Evolutionary conservation across 2,113 vertebrate genomes (phyloP).

Genomic region (Pao palembangensis): DNA sequence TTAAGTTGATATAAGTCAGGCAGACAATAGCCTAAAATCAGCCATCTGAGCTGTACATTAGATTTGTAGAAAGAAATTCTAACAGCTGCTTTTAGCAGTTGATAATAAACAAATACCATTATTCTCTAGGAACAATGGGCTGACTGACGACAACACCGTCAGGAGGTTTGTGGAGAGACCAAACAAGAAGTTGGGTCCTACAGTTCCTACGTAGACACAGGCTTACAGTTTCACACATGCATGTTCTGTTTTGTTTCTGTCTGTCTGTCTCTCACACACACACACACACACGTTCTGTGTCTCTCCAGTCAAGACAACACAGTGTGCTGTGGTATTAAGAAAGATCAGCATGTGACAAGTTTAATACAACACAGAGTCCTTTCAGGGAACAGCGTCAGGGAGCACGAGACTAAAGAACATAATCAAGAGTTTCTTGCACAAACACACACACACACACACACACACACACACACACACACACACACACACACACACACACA

Average conservation of each 20-base stretch:
- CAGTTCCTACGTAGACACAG: slow-evolving; percentile 23
- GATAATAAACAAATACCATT: slow-evolving; percentile 47
- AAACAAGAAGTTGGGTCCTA: slow-evolving; percentile 55
- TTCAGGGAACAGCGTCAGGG: slow-evolving; percentile 14
- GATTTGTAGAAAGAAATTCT: too few species aligned
- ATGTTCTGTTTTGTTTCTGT: neutral
- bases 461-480: neutral
- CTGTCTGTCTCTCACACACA: neutral
- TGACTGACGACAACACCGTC: slow-evolving; percentile 46
- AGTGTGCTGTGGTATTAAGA: slow-evolving; percentile 26
- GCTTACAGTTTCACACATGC: slow-evolving; percentile 29
- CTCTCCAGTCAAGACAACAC: slow-evolving; percentile 50
- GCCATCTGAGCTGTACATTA: too few species aligned
- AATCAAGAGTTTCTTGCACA: slow-evolving; percentile 16
- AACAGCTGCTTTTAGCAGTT: neutral
- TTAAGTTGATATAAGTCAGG: too few species aligned
- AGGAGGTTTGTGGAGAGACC: slow-evolving; percentile 45
- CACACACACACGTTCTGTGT: slow-evolving; percentile 17
- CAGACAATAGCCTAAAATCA: too few species aligned
- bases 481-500: slow-evolving; percentile 10
- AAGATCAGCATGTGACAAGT: slow-evolving; percentile 41
- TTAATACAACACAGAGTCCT: slow-evolving; percentile 17
- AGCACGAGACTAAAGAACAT: slow-evolving; percentile 48
- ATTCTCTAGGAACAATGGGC: slow-evolving; percentile 44
- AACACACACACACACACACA: slow-evolving; percentile 7